Percentiles rank a stretch among this genome's conserved stretches.
These are phyloP conservation scores for Tenthredo notha DNA, from an alignment of 2,888 invertebrate species.

Conservation along the genomic window DNA sequence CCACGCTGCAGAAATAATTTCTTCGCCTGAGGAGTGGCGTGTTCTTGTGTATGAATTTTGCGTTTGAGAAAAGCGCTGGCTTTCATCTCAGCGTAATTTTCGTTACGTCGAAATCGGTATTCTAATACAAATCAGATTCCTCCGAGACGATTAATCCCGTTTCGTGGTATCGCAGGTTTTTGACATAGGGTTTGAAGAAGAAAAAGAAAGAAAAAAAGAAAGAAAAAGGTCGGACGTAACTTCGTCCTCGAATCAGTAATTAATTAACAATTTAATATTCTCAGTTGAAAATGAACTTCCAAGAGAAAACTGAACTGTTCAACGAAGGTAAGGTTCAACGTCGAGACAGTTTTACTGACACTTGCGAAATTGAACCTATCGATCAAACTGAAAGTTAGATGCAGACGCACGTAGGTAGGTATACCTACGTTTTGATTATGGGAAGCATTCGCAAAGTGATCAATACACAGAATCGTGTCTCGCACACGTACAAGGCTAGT, in stretches of 20 bases:
- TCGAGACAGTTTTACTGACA: slow-evolving; percentile 2
- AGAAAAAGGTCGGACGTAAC: not conserved
- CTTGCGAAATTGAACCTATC: slow-evolving; percentile 34
- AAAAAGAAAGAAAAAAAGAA: not conserved
- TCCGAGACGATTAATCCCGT: not conserved
- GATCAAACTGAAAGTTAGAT: slow-evolving; percentile 21
- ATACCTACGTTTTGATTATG: slow-evolving; percentile 12
- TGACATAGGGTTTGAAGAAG: not conserved
- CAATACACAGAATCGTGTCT: not conserved
- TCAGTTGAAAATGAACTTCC: not conserved
- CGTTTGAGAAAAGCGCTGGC: not conserved
- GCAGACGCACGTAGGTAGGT: not conserved
- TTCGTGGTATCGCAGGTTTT: no score
- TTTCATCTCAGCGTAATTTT: not conserved
- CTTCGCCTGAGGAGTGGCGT: not conserved
- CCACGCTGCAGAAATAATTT: slow-evolving; percentile 30
- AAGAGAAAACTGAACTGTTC: not conserved
- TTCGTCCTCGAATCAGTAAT: not conserved
- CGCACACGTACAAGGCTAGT: not conserved
- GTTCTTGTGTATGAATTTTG: not conserved
- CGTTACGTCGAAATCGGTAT: not conserved
- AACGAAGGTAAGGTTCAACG: no score
- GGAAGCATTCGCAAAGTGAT: slow-evolving; percentile 19
- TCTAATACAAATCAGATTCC: not conserved
- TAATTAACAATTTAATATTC: not conserved